Percentiles rank a stretch among this genome's conserved stretches.
These are phyloP conservation scores for Cavia aperea DNA, from an alignment of 2,113 vertebrate genomes.

Conservation along the genomic window DNA sequence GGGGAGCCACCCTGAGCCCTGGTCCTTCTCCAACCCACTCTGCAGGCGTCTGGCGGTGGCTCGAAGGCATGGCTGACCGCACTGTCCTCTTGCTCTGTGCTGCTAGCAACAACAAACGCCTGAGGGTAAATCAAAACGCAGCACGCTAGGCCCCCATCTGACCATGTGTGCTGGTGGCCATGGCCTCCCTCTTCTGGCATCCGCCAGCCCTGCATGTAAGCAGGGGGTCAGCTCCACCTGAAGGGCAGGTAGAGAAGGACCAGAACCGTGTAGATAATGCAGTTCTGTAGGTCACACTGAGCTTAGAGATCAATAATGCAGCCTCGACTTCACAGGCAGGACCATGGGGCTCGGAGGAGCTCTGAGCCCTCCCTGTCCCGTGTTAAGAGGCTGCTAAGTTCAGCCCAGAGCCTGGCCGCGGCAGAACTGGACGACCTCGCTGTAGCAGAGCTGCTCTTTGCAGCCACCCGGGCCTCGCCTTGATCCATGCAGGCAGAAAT, in stretches of 20 bases:
- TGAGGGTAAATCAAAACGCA: not conserved
- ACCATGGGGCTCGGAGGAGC: not conserved
- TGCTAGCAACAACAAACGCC: too few relatives aligned
- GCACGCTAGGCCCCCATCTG: accelerated
- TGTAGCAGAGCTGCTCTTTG: accelerated
- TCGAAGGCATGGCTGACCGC: not conserved
- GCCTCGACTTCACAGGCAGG: not conserved
- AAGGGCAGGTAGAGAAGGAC: not conserved
- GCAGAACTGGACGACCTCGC: accelerated
- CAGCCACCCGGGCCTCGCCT: not conserved
- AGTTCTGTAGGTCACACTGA: not conserved
- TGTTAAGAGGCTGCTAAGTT: too few relatives aligned
- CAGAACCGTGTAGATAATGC: not conserved
- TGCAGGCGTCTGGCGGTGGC: not conserved
- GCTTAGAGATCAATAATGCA: not conserved
- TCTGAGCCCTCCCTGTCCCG: not conserved
- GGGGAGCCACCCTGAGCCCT: not conserved
- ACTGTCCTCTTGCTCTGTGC: not conserved
- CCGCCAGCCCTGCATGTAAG: accelerated
- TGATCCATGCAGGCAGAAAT: accelerated
- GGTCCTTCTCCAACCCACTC: not conserved
- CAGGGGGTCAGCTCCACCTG: not conserved
- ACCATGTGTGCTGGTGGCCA: accelerated
- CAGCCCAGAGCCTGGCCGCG: not conserved
- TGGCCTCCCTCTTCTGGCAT: accelerated